Percentiles rank a stretch among this genome's conserved stretches.
Evolutionary conservation across 2,888 invertebrate species (phyloP).

Genomic region (Hypomecis atomaria): DNA sequence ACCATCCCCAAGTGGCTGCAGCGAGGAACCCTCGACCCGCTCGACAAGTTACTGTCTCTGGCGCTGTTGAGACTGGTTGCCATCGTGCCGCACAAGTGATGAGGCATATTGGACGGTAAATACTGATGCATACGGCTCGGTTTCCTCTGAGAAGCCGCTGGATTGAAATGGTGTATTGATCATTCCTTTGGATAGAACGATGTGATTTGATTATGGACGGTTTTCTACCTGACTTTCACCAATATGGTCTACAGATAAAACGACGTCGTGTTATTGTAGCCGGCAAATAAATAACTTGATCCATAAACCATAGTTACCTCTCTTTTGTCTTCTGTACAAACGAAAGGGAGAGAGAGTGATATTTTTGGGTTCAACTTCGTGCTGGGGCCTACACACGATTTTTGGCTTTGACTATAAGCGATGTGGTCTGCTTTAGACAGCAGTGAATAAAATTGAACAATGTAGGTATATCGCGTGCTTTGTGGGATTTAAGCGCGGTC

Average conservation of each 20-base stretch:
- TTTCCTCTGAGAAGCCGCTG: neutral
- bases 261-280: too few species aligned
- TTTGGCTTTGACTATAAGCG: neutral
- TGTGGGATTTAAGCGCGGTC: neutral
- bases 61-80: slow-evolving; percentile 89
- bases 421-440: neutral
- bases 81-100: slow-evolving; percentile 80
- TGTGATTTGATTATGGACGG: too few species aligned
- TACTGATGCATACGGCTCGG: neutral
- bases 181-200: neutral
- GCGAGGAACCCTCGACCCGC: slow-evolving; percentile 98
- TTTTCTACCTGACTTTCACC: too few species aligned
- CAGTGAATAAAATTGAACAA: neutral
- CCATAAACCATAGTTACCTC: too few species aligned
- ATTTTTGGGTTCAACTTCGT: too few species aligned
- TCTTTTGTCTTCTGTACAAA: too few species aligned
- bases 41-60: slow-evolving; percentile 95
- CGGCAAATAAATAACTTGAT: too few species aligned
- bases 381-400: too few species aligned
- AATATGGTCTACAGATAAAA: too few species aligned
- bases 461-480: neutral
- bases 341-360: too few species aligned
- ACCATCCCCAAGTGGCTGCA: slow-evolving; percentile 99
- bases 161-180: neutral
- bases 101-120: neutral